A percentile compares a stretch with the other conserved stretches of the same genome.
Evolutionary conservation across 2,888 invertebrate genomes (phyloP).

Genomic region (Microplitis manilae): DNA sequence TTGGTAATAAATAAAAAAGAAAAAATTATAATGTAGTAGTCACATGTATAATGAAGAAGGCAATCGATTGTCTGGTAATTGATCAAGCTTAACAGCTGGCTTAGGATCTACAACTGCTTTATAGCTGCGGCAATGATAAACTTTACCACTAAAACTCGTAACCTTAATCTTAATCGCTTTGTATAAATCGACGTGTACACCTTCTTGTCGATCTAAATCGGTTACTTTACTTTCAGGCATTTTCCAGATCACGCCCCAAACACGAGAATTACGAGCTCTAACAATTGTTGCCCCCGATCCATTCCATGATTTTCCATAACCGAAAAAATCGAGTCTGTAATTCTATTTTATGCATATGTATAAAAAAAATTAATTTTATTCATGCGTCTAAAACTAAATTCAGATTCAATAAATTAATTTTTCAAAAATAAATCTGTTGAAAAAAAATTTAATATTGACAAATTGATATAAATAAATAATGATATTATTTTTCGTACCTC

Average conservation of each 20-base stretch:
- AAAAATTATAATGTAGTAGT: slow-evolving; percentile 47
- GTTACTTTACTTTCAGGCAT: slow-evolving; percentile 71
- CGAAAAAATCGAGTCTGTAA: slow-evolving; percentile 81
- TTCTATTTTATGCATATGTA: slow-evolving; percentile 69
- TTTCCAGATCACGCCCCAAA: slow-evolving; percentile 78
- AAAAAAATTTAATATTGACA: too few species aligned
- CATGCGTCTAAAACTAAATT: too few species aligned
- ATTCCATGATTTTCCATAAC: slow-evolving; percentile 80
- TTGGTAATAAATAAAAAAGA: background rate
- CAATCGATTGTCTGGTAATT: slow-evolving; percentile 76
- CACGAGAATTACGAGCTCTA: slow-evolving; percentile 72
- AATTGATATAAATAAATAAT: too few species aligned
- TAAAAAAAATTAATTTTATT: background rate
- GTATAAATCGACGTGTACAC: slow-evolving; percentile 74
- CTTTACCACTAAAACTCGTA: slow-evolving; percentile 72
- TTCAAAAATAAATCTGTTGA: too few species aligned
- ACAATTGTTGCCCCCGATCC: slow-evolving; percentile 90
- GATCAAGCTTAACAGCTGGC: slow-evolving; percentile 69
- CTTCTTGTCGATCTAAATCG: slow-evolving; percentile 80
- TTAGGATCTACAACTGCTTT: slow-evolving; percentile 78
- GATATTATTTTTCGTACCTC: too few species aligned
- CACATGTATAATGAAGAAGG: slow-evolving; percentile 85
- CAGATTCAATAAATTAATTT: too few species aligned
- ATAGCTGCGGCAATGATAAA: slow-evolving; percentile 80
- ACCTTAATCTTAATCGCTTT: slow-evolving; percentile 78